Evolutionary conservation across 2,888 invertebrate species (phyloP).

Genomic region (Xylophagus ater): DNA sequence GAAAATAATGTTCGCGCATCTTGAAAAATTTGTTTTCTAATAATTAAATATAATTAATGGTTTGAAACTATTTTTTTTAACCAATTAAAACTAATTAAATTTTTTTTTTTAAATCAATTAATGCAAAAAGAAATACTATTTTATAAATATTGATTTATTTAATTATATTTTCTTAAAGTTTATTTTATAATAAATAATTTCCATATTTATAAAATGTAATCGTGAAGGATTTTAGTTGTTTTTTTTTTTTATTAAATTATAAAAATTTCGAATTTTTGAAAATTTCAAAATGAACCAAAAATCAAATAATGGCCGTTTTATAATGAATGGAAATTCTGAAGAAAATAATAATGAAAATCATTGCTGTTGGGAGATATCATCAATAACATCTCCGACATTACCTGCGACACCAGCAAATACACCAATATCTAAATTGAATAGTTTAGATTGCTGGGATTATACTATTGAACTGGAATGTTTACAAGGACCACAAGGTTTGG

Average conservation of each 20-base stretch:
- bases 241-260: neutral
- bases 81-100: too few relatives aligned
- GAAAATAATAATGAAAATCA: slow-evolving; percentile 7
- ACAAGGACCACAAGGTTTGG: slow-evolving; percentile 61
- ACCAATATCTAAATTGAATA: slow-evolving; percentile 42
- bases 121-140: neutral
- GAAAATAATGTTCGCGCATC: too few relatives aligned
- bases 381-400: slow-evolving; percentile 1
- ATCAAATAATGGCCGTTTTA: slow-evolving; percentile 7
- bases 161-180: neutral
- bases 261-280: too few relatives aligned
- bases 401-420: slow-evolving; percentile 24
- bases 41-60: too few relatives aligned
- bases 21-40: too few relatives aligned
- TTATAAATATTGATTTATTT: neutral
- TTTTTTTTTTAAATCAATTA: neutral
- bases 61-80: too few relatives aligned
- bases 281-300: slow-evolving; percentile 13
- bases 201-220: neutral
- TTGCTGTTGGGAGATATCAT: slow-evolving; percentile 7
- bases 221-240: neutral
- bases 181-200: neutral
- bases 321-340: slow-evolving; percentile 5
- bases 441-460: slow-evolving; percentile 76
- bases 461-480: slow-evolving; percentile 72